Conservation (phyloP, 2,797 vertebrate genomes). For the Hippopotamyrus pictus region DNA sequence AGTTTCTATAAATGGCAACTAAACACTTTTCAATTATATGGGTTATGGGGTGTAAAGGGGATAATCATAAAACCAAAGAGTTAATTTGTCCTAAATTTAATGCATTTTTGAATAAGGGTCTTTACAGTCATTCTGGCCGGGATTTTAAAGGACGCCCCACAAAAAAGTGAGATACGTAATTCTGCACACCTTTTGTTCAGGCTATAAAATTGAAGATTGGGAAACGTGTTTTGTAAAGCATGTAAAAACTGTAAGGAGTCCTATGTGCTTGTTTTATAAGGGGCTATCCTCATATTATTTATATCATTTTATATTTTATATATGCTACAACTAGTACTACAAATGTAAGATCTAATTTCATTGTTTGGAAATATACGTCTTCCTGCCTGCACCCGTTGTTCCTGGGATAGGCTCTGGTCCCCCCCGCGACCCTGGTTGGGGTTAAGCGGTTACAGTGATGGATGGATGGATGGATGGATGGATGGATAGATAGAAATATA, state of each 20-base stretch:
- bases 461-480: neutral
- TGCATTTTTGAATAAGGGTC: constrained; percentile 54
- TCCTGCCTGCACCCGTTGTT: neutral
- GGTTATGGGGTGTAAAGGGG: constrained; percentile 57
- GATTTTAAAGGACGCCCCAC: constrained; percentile 32
- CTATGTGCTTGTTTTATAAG: neutral
- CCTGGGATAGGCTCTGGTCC: neutral
- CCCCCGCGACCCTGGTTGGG: neutral
- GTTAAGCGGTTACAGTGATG: neutral
- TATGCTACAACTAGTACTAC: neutral
- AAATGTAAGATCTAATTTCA: neutral
- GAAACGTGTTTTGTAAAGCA: constrained; percentile 18
- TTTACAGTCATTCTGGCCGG: constrained; percentile 40
- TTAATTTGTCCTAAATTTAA: constrained; percentile 64
- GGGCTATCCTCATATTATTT: neutral
- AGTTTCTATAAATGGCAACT: constrained; percentile 61
- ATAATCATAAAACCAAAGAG: constrained; percentile 66
- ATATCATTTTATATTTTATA: neutral
- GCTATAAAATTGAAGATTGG: neutral
- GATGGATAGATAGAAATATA: neutral
- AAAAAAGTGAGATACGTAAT: constrained; percentile 22
- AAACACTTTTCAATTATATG: constrained; percentile 66
- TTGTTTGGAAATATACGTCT: neutral
- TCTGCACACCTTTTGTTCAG: constrained; percentile 3
- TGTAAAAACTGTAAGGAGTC: neutral